Evolutionary conservation across 2,113 vertebrate species (phyloP), one percentile per base, ranked within the genome.

Genomic region (Chloropsis hardwickii): DNA sequence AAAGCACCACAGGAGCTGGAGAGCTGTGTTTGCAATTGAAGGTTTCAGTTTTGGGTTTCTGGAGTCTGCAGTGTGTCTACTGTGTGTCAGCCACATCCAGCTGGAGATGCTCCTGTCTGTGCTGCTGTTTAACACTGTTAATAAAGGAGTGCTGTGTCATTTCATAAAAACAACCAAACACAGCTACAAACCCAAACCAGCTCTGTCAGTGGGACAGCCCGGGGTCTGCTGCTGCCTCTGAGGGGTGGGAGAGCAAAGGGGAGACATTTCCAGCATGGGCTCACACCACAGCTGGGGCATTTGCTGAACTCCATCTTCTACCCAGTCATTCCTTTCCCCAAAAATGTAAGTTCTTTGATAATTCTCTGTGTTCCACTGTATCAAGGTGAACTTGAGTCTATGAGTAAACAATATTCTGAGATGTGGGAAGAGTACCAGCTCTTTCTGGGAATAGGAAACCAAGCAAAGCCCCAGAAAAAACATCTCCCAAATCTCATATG

Each of bases 401-500:
- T 27, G 62, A 67, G 45, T 53, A 47, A 33, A 48, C 72, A 64
- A 15, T n/a, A 21, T 60, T 42, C 9, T 23, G 48, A 61, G 65
- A 51, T 14, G 15, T 58, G 20, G 66, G 53, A 64, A 31, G 37
- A 64, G 5, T 13, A 48, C 11, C 33, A 80, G 53, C 18, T 74
- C 14, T 1, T 0, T 48, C n/a, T 80, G 23, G 58, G 48, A 64
- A 27, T 4, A 67, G 66, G 53, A 86, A 51, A 86, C 11, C 21
- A 56, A 44, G 9, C 33, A 44, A 74, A 81, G 20, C 1, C 29
- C 13, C 9, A 19, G 62, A 72, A 60, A 81, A 88, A 45, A 45
- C 14, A 28, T 4, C 5, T 8, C 20, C 14, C 11, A 56, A n/a
- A 56, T 27, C 37, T 78, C n/a, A 6, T 16, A 24, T 0, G 0